Conservation (phyloP, 2,888 invertebrate species). For the Habroteleia sp. region DNA sequence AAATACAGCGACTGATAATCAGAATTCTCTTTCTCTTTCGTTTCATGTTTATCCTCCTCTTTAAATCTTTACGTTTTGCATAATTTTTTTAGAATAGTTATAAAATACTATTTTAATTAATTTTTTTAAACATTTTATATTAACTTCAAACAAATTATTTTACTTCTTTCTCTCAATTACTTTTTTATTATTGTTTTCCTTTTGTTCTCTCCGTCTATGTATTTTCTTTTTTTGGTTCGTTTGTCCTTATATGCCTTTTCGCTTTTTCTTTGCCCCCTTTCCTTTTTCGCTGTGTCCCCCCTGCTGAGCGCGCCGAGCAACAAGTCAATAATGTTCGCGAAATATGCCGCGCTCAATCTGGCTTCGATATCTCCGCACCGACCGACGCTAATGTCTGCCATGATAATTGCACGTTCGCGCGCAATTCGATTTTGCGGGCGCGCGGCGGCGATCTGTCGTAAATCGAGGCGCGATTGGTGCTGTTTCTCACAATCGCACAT, state of each 20-base stretch:
- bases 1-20: constrained; percentile 68
- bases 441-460: constrained; percentile 62
- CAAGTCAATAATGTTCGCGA: constrained; percentile 73
- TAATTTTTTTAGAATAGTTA: no score
- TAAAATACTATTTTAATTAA: no score
- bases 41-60: constrained; percentile 30
- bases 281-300: constrained; percentile 28
- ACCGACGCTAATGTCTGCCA: constrained; percentile 66
- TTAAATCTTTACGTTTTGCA: constrained; percentile 1
- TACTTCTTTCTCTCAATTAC: not conserved
- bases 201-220: constrained; percentile 58
- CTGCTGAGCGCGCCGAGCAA: constrained; percentile 59
- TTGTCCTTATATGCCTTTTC: constrained; percentile 1
- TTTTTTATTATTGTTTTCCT: constrained; percentile 2
- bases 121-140: no score
- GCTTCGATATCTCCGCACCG: constrained; percentile 63
- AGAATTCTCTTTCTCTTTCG: constrained; percentile 36
- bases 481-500: constrained; percentile 51
- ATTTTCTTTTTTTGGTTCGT: constrained; percentile 6
- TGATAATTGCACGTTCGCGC: constrained; percentile 73
- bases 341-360: constrained; percentile 65
- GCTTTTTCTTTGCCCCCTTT: constrained; percentile 33
- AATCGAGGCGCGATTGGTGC: constrained; percentile 61
- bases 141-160: not conserved
- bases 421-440: constrained; percentile 63